Evolutionary conservation across 64 coral and sea anemone species (phyloP).

Genomic region (Actinia equina): DNA sequence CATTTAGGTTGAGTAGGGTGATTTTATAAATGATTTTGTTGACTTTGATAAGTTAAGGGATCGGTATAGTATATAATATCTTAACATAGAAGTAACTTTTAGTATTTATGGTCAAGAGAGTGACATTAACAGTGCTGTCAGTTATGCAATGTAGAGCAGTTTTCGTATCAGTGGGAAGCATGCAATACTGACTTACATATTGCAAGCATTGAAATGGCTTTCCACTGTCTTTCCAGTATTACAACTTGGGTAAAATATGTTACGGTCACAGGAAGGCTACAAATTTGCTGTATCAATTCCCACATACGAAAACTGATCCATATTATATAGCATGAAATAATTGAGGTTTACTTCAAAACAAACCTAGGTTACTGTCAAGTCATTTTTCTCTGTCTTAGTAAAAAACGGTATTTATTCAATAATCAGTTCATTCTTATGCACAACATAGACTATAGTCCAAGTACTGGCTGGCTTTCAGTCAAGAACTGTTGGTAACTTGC

Average conservation of each 20-base stretch:
- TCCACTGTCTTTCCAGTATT: too few relatives aligned
- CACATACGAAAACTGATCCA: too few relatives aligned
- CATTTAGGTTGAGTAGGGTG: neutral
- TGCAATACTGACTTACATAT: too few relatives aligned
- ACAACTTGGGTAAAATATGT: too few relatives aligned
- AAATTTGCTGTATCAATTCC: too few relatives aligned
- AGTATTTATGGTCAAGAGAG: neutral
- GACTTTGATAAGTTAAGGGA: neutral
- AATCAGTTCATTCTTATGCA: neutral
- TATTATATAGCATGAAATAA: too few relatives aligned
- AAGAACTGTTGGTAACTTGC: too few relatives aligned
- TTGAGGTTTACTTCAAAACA: too few relatives aligned
- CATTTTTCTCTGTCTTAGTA: neutral
- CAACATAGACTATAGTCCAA: neutral
- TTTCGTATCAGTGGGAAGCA: too few relatives aligned
- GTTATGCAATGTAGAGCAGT: too few relatives aligned
- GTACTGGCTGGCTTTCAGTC: neutral
- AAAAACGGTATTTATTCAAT: neutral
- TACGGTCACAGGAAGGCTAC: too few relatives aligned
- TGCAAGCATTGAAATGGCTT: too few relatives aligned
- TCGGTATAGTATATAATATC: neutral
- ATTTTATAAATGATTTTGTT: neutral
- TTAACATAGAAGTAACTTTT: neutral
- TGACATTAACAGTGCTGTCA: neutral
- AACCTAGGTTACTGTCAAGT: neutral